phyloP scores from a whole-genome alignment of 1,140 invertebrate genomes.

The Zaprionus kolodkinae region DNA sequence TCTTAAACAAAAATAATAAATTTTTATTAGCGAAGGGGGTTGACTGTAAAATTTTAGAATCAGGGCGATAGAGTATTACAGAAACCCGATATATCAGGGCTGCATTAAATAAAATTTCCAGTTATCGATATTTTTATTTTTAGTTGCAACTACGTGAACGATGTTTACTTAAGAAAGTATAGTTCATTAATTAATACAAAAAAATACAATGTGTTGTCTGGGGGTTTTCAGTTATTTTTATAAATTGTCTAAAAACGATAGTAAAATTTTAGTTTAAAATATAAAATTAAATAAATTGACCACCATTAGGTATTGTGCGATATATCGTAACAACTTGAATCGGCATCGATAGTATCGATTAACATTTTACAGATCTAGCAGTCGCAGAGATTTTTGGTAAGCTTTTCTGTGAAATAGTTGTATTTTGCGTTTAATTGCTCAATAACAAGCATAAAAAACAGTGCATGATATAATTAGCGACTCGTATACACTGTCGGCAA shows the following conservation, averaged over 20 bases:
- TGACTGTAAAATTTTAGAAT: slow-evolving; percentile 22
- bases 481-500: neutral
- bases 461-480: slow-evolving; percentile 7
- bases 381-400: slow-evolving; percentile 74
- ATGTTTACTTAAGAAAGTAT: neutral
- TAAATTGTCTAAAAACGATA: no score
- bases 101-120: neutral
- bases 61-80: slow-evolving; percentile 24
- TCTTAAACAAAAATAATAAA: slow-evolving; percentile 15
- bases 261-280: neutral
- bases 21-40: slow-evolving; percentile 3
- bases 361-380: slow-evolving; percentile 41
- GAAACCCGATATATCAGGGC: slow-evolving; percentile 12
- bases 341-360: slow-evolving; percentile 32
- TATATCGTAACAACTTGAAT: neutral
- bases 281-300: neutral
- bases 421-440: slow-evolving; percentile 6
- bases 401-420: slow-evolving; percentile 47
- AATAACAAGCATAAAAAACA: slow-evolving; percentile 3
- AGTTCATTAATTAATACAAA: no score
- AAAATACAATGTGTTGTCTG: no score
- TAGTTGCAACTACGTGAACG: neutral
- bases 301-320: neutral
- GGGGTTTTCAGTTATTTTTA: no score
- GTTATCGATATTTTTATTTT: slow-evolving; percentile 6